Evolutionary conservation across 2,888 invertebrate species (phyloP), one percentile per base, ranked within the genome.

Genomic region (Keiferia lycopersicella): DNA sequence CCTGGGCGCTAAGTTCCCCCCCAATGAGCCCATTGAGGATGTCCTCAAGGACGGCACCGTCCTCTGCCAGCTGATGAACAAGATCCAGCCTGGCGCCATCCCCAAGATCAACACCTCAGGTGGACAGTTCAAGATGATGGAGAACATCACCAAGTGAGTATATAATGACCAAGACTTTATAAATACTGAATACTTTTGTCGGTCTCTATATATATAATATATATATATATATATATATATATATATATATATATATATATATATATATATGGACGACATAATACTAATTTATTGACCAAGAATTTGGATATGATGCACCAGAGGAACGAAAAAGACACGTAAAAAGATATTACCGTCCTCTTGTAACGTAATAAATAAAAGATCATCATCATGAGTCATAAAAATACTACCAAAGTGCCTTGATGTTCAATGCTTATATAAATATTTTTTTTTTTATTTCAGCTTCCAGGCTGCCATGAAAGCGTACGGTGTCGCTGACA

Each of bases 81-180:
- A 96, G 85, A 91, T 99, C 74, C 92, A 94, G 71, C 99, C 99
- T 59, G 98, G 98, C 76, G 93, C 96, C 69, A 93, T 99, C 68
- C 82, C 94, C 81, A 99, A 98, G 91, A 95, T 99, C 92, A 98
- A 99, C 94, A 94, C 95, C 73, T 94, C 95, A 59, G 98, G 98
- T 74, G 98, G 98, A 83, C 98, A 98, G 84, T 99, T 99, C 95
- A 99, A 99, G 86, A 96, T 99, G 95, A 99, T 99, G 99, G 99
- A 99, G 91, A 99, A 99, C 94, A 98, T 99, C 88, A 98, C 97
- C 92, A 93, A 95, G 96, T 98, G 85, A 94, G 95, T 91, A 41
- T 91, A 41, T 2, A 48, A 45, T 38, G 10, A 39, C 18, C 16
- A 38, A 39, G 4, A 39, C 18, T 38, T 38, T 39, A 38, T 26